Percentiles rank a stretch among this genome's conserved stretches.
Conservation (phyloP, 1,140 invertebrate species). For the Solenopsis invicta region DNA sequence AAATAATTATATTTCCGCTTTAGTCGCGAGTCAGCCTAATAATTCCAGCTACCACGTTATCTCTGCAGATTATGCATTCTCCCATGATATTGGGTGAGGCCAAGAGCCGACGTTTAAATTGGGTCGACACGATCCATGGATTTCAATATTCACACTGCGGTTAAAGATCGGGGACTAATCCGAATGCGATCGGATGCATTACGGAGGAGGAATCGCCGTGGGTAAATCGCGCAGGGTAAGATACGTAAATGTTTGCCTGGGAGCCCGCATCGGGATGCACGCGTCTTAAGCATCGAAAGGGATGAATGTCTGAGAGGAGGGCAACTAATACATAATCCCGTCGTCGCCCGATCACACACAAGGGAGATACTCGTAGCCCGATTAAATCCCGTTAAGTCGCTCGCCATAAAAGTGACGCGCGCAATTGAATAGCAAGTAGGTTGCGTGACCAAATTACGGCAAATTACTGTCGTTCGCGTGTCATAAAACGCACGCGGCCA, state of each 20-base stretch:
- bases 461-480: neutral
- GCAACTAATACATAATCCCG: slow-evolving; percentile 72
- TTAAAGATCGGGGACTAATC: slow-evolving; percentile 71
- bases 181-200: slow-evolving; percentile 75
- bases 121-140: slow-evolving; percentile 42
- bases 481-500: neutral
- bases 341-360: slow-evolving; percentile 36
- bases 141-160: slow-evolving; percentile 59
- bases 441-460: neutral
- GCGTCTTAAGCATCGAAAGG: slow-evolving; percentile 59
- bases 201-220: slow-evolving; percentile 51
- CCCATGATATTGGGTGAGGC: slow-evolving; percentile 33
- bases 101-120: slow-evolving; percentile 37
- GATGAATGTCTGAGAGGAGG: slow-evolving; percentile 74
- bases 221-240: slow-evolving; percentile 61
- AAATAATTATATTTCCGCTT: slow-evolving; percentile 27
- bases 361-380: neutral
- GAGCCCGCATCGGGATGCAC: slow-evolving; percentile 57
- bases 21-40: neutral
- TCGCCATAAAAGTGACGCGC: slow-evolving; percentile 18
- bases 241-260: slow-evolving; percentile 75
- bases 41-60: slow-evolving; percentile 17
- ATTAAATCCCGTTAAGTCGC: slow-evolving; percentile 32
- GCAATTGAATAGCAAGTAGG: slow-evolving; percentile 5
- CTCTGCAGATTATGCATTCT: slow-evolving; percentile 36